These are phyloP conservation scores for Progne subis DNA, from an alignment of 2,113 vertebrate species.

Conservation along the genomic window DNA sequence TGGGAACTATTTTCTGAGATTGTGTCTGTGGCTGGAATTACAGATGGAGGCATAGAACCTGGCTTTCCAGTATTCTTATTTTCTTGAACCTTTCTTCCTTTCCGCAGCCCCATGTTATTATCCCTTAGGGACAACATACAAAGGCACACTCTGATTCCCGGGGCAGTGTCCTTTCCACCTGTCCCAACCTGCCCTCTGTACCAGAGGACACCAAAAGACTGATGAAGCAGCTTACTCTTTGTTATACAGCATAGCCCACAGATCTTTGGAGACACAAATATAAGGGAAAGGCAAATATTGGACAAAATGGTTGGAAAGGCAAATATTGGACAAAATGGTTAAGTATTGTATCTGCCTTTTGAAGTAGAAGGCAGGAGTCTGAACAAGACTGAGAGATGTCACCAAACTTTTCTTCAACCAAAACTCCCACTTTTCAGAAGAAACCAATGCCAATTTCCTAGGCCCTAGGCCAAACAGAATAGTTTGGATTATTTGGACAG, in stretches of 20 bases:
- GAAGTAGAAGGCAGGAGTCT: not conserved
- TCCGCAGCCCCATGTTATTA: not conserved
- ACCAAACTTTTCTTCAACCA: not conserved
- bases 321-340: not conserved
- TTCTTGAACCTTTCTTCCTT: not conserved
- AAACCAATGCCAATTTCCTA: not conserved
- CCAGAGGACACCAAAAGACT: not conserved
- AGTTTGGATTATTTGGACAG: not conserved
- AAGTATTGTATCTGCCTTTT: not conserved
- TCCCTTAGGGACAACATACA: not conserved
- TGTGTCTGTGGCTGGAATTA: not conserved
- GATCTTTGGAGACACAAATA: not conserved
- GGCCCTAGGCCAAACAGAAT: not conserved
- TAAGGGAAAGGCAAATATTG: not conserved
- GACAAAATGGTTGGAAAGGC: not conserved
- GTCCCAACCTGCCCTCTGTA: not conserved
- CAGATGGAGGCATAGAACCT: not conserved
- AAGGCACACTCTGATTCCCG: not conserved
- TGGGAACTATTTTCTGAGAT: conserved; percentile 14
- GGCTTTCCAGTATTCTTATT: not conserved
- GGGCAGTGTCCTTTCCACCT: not conserved
- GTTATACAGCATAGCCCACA: not conserved
- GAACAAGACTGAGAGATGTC: not conserved
- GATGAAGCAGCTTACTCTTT: not conserved
- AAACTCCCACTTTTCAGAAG: not conserved